Percentiles rank a stretch among this genome's conserved stretches.
Conservation (phyloP, 2,113 vertebrate genomes). For the Ameiurus melas region DNA sequence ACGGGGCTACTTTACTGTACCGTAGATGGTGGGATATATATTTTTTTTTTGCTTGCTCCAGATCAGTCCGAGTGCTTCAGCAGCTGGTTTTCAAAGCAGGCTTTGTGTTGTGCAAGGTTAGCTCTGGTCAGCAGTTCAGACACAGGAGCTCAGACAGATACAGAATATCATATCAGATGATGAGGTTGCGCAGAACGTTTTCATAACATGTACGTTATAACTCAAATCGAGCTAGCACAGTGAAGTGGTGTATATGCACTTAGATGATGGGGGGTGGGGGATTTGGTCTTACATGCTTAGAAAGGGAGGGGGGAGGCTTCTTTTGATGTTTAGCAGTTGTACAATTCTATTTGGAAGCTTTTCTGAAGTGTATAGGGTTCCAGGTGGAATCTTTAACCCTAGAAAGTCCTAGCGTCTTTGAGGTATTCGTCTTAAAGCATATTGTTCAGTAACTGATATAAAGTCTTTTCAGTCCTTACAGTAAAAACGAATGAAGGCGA, state of each 20-base stretch:
- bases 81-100: conserved; percentile 12
- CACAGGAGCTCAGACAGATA: conserved; percentile 12
- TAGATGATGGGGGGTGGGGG: background rate
- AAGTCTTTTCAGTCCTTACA: background rate
- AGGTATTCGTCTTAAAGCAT: background rate
- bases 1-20: background rate
- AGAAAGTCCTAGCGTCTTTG: background rate
- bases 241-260: background rate
- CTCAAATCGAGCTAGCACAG: background rate
- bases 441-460: background rate
- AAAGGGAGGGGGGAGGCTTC: background rate
- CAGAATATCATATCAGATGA: background rate
- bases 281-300: background rate
- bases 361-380: background rate
- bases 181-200: background rate
- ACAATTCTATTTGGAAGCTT: background rate
- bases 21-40: background rate
- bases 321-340: background rate
- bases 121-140: conserved; percentile 21
- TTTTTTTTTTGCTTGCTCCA: background rate
- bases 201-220: background rate
- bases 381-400: background rate
- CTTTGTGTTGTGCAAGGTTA: conserved; percentile 9
- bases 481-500: background rate
- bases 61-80: background rate